Evolutionary conservation across 2,888 invertebrate genomes (phyloP).

Genomic region (Eupithecia tripunctaria): DNA sequence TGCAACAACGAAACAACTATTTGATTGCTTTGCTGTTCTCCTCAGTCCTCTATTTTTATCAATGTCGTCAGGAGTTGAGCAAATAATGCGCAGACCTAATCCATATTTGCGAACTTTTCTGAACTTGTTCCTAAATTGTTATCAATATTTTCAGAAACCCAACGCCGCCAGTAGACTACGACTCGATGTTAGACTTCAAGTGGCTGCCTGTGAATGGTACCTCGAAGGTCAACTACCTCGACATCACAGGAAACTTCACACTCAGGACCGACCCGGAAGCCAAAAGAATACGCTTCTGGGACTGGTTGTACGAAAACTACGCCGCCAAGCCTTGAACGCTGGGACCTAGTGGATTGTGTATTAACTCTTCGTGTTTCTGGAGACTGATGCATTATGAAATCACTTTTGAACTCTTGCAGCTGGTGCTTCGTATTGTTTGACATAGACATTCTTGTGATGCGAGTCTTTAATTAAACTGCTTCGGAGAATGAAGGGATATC

Average conservation of each 20-base stretch:
- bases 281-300: constrained; percentile 84
- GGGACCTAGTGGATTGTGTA: constrained; percentile 28
- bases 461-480: not conserved
- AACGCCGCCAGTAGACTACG: constrained; percentile 80
- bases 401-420: constrained; percentile 6
- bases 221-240: constrained; percentile 73
- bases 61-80: too few relatives aligned
- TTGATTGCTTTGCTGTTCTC: too few relatives aligned
- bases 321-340: constrained; percentile 48
- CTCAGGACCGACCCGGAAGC: constrained; percentile 80
- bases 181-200: constrained; percentile 76
- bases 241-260: constrained; percentile 82
- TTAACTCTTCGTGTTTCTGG: constrained; percentile 20
- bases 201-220: constrained; percentile 82
- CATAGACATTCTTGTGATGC: constrained; percentile 1
- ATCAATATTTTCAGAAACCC: constrained; percentile 69
- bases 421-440: not conserved
- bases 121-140: not conserved
- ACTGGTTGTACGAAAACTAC: constrained; percentile 76
- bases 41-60: too few relatives aligned
- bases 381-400: not conserved
- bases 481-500: not conserved
- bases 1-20: too few relatives aligned
- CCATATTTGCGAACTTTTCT: not conserved
- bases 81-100: not conserved